Evolutionary conservation across 30 jellyfish, hydroid and myxozoan genomes (phyloP).

Genomic region (Calvadosia cruxmelitensis): DNA sequence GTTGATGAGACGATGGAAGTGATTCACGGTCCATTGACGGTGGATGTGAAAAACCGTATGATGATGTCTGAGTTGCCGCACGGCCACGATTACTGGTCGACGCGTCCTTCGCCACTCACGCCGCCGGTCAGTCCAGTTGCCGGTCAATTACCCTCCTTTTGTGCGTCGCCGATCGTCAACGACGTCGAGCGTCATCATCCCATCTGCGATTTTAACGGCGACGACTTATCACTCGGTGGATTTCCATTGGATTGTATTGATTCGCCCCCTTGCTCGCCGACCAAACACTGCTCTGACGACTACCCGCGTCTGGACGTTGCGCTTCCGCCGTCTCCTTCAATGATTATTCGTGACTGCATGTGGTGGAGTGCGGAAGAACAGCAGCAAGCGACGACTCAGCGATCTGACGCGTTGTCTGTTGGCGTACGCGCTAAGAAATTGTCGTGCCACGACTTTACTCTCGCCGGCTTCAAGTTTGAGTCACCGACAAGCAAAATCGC

Average conservation of each 20-base stretch:
- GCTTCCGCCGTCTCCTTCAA: neutral
- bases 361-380: neutral
- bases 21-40: too few species aligned
- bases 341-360: neutral
- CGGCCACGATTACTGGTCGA: constrained; percentile 1
- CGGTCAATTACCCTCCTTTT: neutral
- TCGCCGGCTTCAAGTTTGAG: neutral
- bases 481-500: neutral
- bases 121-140: neutral
- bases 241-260: neutral
- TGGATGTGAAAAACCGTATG: too few species aligned
- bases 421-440: neutral
- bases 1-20: too few species aligned
- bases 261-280: neutral
- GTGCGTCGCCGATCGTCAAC: neutral
- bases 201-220: neutral
- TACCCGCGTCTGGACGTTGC: neutral
- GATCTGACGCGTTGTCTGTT: neutral
- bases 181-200: neutral
- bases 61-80: neutral
- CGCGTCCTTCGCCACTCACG: neutral
- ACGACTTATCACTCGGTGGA: too few species aligned
- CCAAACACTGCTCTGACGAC: neutral
- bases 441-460: neutral
- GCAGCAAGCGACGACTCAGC: neutral